These are phyloP conservation scores for Orthochromis malagaraziensis DNA, from an alignment of 2,113 vertebrate genomes.

Conservation along the genomic window DNA sequence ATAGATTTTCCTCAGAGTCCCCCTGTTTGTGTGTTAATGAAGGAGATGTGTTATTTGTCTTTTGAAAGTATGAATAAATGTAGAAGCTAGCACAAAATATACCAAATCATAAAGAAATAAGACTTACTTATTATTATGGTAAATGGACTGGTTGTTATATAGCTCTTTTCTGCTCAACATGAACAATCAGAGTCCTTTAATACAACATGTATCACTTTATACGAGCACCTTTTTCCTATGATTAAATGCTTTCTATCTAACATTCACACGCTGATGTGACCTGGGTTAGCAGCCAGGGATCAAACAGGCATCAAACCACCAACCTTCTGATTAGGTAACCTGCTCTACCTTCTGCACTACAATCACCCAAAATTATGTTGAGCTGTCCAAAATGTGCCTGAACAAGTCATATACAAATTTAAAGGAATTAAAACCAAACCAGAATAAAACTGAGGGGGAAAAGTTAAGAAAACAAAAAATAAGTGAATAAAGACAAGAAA, in stretches of 20 bases:
- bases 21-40: not conserved
- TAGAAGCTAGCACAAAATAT: rapidly evolving
- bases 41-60: not conserved
- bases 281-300: not conserved
- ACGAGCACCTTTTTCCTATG: not conserved
- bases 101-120: not conserved
- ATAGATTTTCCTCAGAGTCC: not conserved
- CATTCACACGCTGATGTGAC: not conserved
- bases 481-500: not conserved
- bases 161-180: not conserved
- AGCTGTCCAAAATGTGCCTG: not conserved
- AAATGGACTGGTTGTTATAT: not conserved
- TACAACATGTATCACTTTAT: not conserved
- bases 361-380: not conserved
- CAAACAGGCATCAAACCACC: not conserved
- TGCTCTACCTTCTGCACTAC: rapidly evolving
- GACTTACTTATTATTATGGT: not conserved
- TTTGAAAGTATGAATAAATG: not conserved
- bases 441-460: not conserved
- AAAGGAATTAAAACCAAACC: not conserved
- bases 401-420: not conserved
- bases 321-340: not conserved
- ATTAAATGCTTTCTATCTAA: not conserved
- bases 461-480: not conserved
- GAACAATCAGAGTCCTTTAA: not conserved